These are phyloP conservation scores for Coelogynopora nodosa DNA, from an alignment of 2,888 invertebrate species.

Conservation along the genomic window DNA sequence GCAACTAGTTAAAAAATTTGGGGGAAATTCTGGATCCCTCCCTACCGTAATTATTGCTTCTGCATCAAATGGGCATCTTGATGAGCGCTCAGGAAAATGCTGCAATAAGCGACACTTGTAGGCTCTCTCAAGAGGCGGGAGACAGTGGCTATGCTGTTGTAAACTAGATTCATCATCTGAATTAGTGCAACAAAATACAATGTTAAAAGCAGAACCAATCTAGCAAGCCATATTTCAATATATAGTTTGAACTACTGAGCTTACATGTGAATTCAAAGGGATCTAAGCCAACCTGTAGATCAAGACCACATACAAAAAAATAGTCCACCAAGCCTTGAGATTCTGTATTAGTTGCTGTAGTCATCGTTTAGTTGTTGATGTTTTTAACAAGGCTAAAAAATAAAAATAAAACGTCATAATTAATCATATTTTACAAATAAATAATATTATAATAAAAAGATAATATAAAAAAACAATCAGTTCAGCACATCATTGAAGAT, in stretches of 20 bases:
- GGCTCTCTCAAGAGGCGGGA: conserved; percentile 83
- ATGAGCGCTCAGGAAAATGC: conserved; percentile 85
- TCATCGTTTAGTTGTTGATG: too few relatives aligned
- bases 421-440: too few relatives aligned
- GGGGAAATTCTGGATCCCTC: not conserved
- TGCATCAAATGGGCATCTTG: conserved; percentile 79
- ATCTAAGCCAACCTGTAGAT: conserved; percentile 19
- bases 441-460: too few relatives aligned
- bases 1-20: not conserved
- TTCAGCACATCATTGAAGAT: too few relatives aligned
- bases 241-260: too few relatives aligned
- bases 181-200: not conserved
- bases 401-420: too few relatives aligned
- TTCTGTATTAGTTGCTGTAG: not conserved
- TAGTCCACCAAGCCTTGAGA: conserved; percentile 26
- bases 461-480: too few relatives aligned
- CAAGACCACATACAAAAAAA: conserved; percentile 37
- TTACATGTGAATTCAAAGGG: conserved; percentile 7
- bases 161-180: not conserved
- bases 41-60: conserved; percentile 92
- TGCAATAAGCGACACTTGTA: conserved; percentile 89
- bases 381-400: too few relatives aligned
- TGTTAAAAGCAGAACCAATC: too few relatives aligned
- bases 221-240: too few relatives aligned
- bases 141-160: conserved; percentile 63